Percentiles rank a stretch among this genome's conserved stretches.
phyloP scores from a whole-genome alignment of 1,140 invertebrate genomes.

The Hestina assimilis region DNA sequence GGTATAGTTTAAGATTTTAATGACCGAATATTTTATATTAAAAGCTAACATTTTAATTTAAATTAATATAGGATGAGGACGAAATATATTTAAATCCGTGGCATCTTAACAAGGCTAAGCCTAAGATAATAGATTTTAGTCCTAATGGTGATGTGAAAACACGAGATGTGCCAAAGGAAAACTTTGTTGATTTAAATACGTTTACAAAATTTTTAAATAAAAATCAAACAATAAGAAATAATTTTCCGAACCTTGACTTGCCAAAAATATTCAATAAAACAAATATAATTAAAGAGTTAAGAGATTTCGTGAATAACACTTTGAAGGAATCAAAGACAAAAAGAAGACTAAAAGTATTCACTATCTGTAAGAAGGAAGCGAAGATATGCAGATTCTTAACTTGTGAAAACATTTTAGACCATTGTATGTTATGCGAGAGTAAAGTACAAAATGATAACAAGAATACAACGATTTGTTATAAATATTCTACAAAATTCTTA shows the following conservation, averaged over 20 bases:
- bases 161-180: slow-evolving; percentile 15
- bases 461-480: slow-evolving; percentile 39
- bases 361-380: slow-evolving; percentile 37
- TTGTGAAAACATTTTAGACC: slow-evolving; percentile 42
- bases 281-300: slow-evolving; percentile 14
- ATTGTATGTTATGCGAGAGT: slow-evolving; percentile 52
- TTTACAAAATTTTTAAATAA: slow-evolving; percentile 9
- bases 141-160: slow-evolving; percentile 30
- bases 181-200: slow-evolving; percentile 27
- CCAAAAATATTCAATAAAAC: slow-evolving; percentile 13
- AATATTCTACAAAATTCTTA: slow-evolving; percentile 35
- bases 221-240: background rate
- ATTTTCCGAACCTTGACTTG: slow-evolving; percentile 1
- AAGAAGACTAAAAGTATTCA: slow-evolving; percentile 43
- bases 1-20: no score
- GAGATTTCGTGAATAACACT: slow-evolving; percentile 9
- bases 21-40: background rate
- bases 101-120: slow-evolving; percentile 24
- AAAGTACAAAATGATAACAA: slow-evolving; percentile 24
- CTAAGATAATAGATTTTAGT: slow-evolving; percentile 46
- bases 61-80: slow-evolving; percentile 28
- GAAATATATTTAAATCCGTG: slow-evolving; percentile 47
- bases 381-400: slow-evolving; percentile 48
- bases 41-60: background rate
- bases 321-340: background rate